These are phyloP conservation scores for Drosophila aldrichi DNA, from an alignment of 2,888 invertebrate genomes.

Conservation along the genomic window DNA sequence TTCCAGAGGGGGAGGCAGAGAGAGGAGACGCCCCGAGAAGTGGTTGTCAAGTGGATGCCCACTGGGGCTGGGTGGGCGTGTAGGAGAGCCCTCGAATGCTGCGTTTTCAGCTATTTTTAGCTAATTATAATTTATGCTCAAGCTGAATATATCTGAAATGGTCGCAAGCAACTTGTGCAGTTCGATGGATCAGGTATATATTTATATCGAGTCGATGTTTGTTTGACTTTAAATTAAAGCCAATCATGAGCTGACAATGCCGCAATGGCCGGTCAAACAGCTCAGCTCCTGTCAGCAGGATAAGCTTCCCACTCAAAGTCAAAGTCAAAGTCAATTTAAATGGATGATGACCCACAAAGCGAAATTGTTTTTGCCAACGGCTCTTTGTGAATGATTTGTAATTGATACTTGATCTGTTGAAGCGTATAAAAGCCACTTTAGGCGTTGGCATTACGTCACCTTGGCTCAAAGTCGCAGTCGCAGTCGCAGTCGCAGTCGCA, in stretches of 20 bases:
- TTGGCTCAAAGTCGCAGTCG: conserved; percentile 60
- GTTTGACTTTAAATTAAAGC: conserved; percentile 2
- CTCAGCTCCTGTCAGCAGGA: conserved; percentile 10
- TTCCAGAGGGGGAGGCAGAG: not conserved
- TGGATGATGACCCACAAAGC: conserved; percentile 54
- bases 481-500: conserved; percentile 25
- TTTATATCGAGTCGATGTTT: too few species aligned
- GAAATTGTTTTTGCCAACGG: conserved; percentile 36
- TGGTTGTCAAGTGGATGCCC: conserved; percentile 20
- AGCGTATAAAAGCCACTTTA: conserved; percentile 77
- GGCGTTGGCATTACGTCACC: conserved; percentile 76
- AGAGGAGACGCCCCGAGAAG: conserved; percentile 1
- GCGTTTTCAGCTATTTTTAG: conserved; percentile 59
- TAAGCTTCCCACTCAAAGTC: conserved; percentile 8
- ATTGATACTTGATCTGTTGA: conserved; percentile 77
- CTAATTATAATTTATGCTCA: conserved; percentile 67
- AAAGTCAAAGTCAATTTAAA: conserved; percentile 18
- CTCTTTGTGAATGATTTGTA: conserved; percentile 66
- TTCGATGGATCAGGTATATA: conserved; percentile 6
- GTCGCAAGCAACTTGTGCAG: conserved; percentile 49
- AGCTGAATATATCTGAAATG: conserved; percentile 44
- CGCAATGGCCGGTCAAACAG: conserved; percentile 1
- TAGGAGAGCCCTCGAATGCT: conserved; percentile 27
- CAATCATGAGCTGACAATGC: not conserved
- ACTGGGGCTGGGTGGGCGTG: not conserved